Evolutionary conservation across 2,113 vertebrate genomes (phyloP).

Genomic region (Willisornis vidua): DNA sequence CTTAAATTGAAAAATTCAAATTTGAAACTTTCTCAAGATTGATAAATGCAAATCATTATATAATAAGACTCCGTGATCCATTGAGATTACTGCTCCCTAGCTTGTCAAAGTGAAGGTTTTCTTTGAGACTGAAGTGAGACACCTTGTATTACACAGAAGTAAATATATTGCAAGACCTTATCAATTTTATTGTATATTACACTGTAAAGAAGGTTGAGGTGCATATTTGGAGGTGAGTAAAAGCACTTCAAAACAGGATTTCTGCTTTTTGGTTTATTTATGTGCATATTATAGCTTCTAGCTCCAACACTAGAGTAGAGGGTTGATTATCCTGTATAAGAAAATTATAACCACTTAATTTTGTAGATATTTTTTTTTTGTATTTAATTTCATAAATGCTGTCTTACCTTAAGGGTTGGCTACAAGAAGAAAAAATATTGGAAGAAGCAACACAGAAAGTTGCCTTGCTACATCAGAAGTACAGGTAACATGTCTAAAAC

Average conservation of each 20-base stretch:
- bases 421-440: slow-evolving; percentile 93
- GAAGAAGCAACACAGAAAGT: slow-evolving; percentile 98
- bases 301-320: background rate
- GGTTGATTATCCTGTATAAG: accelerated
- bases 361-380: background rate
- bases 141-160: background rate
- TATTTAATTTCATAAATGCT: background rate
- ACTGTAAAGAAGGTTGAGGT: background rate
- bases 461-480: slow-evolving; percentile 91
- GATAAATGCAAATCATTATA: background rate
- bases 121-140: background rate
- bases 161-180: background rate
- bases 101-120: background rate
- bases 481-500: slow-evolving; percentile 78
- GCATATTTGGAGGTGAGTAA: background rate
- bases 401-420: slow-evolving; percentile 84
- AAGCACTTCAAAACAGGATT: background rate
- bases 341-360: background rate
- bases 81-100: background rate
- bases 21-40: background rate
- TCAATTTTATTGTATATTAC: background rate
- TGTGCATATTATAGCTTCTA: background rate
- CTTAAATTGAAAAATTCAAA: background rate
- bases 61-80: background rate
- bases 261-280: background rate